Evolutionary conservation across 1,140 invertebrate genomes (phyloP).

Genomic region (Matsumurasca onukii): DNA sequence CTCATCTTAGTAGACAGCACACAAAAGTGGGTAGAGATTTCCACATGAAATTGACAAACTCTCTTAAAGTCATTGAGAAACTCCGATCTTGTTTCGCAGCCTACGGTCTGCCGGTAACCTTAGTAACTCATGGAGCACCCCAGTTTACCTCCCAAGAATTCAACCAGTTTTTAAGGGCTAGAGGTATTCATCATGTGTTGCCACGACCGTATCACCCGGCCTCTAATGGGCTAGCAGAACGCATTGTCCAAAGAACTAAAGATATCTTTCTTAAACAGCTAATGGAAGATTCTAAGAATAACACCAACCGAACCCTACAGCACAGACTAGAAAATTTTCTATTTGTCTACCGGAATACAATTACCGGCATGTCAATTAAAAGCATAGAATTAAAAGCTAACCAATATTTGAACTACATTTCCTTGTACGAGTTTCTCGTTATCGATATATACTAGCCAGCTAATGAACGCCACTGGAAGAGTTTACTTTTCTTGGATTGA

Average conservation of each 20-base stretch:
- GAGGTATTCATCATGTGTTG: constrained; percentile 37
- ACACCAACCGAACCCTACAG: neutral
- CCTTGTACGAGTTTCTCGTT: too few species aligned
- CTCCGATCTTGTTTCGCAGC: constrained; percentile 36
- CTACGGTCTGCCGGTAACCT: constrained; percentile 38
- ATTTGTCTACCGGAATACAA: constrained; percentile 16
- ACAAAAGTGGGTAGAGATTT: constrained; percentile 49
- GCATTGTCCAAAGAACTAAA: constrained; percentile 40
- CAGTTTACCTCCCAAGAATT: constrained; percentile 40
- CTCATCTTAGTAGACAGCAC: constrained; percentile 43
- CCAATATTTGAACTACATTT: too few species aligned
- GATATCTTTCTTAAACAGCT: constrained; percentile 25
- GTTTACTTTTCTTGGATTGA: too few species aligned
- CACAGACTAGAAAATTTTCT: constrained; percentile 17
- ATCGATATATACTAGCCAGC: too few species aligned
- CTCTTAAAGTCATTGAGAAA: neutral
- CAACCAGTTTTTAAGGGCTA: constrained; percentile 35
- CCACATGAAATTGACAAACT: neutral
- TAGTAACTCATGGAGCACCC: constrained; percentile 43
- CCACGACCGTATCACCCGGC: constrained; percentile 40
- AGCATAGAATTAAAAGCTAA: too few species aligned
- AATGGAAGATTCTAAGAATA: neutral
- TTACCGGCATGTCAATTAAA: too few species aligned
- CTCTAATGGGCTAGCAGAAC: constrained; percentile 43
- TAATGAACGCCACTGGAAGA: too few species aligned